Evolutionary conservation across 2,113 vertebrate species (phyloP), one percentile per base, ranked within the genome.

Genomic region (Caranx melampygus): DNA sequence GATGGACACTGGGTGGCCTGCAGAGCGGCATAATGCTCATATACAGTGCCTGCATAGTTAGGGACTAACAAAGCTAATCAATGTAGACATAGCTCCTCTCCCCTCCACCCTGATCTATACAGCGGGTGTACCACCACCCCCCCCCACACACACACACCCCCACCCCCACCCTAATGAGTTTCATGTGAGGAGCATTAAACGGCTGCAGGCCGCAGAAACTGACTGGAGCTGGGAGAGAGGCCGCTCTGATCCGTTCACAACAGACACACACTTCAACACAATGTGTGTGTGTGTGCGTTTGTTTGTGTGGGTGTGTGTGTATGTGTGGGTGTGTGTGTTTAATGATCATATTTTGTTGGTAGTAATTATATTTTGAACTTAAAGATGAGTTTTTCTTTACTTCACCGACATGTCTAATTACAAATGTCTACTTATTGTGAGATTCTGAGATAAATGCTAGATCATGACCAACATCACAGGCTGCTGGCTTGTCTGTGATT

Each of bases 141-240:
- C 72, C 59, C 54, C 80, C 83, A 67, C 75, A n/a, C n/a, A n/a
- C n/a, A n/a, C n/a, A n/a, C n/a, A 26, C 26, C 58, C 81, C 87
- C 81, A 82, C 72, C 59, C 54, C 80, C 83, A 67, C 72, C 83
- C 81, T 93, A 91, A 92, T 88, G 84, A 86, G 72, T 88, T 93
- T 92, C 91, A 92, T 80, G 88, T 92, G 92, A 91, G 85, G 52
- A 18, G 91, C 88, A 89, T 91, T 90, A 91, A 86, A 58, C n/a
- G 16, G 67, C 74, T 72, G 68, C 63, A 42, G 61, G 76, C 33
- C 47, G 42, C 76, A 26, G 55, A 65, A 79, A 81, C 75, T 62
- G 77, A 78, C 57, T 60, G 75, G 58, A 78, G 66, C 74, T 33
- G 63, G 52, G 20, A 70, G 59, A 44, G 52, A 34, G 16, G 52